A percentile compares a stretch with the other conserved stretches of the same genome.
Evolutionary conservation across 1,140 invertebrate species (phyloP).

Genomic region (Rhyzopertha dominica): DNA sequence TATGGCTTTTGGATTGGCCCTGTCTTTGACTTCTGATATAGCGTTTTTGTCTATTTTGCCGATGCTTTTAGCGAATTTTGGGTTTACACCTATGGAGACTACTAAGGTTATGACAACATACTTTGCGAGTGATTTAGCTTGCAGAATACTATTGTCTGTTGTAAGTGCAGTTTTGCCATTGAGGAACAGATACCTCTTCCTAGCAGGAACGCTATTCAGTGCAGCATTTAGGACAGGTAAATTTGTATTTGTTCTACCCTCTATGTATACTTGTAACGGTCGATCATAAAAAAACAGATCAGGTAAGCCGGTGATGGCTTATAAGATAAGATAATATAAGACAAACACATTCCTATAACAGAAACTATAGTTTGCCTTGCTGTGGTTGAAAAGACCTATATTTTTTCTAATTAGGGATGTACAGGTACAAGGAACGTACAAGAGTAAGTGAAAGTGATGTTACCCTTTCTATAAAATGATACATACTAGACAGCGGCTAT

Average conservation of each 20-base stretch:
- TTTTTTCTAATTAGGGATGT: too few species aligned
- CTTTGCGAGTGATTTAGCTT: constrained; percentile 32
- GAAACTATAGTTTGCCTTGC: too few species aligned
- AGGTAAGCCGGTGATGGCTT: too few species aligned
- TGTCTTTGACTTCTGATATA: constrained; percentile 34
- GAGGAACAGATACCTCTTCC: constrained; percentile 32
- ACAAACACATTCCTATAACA: too few species aligned
- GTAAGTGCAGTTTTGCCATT: constrained; percentile 25
- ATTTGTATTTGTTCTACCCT: neutral
- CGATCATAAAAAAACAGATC: neutral
- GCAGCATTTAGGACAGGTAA: constrained; percentile 34
- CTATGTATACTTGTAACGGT: neutral
- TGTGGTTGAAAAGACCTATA: too few species aligned
- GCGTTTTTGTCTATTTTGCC: constrained; percentile 36
- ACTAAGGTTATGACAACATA: constrained; percentile 31
- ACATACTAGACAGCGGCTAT: too few species aligned
- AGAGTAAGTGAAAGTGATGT: too few species aligned
- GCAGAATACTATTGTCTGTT: constrained; percentile 29
- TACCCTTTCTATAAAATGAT: too few species aligned
- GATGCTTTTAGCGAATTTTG: constrained; percentile 29
- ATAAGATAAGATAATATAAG: too few species aligned
- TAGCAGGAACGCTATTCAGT: constrained; percentile 27
- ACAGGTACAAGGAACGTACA: too few species aligned
- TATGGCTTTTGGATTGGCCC: constrained; percentile 33
- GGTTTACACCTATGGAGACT: constrained; percentile 26